A percentile compares a stretch with the other conserved stretches of the same genome.
phyloP scores from a whole-genome alignment of 2,888 invertebrate genomes.

The Caenorhabditis afra region DNA sequence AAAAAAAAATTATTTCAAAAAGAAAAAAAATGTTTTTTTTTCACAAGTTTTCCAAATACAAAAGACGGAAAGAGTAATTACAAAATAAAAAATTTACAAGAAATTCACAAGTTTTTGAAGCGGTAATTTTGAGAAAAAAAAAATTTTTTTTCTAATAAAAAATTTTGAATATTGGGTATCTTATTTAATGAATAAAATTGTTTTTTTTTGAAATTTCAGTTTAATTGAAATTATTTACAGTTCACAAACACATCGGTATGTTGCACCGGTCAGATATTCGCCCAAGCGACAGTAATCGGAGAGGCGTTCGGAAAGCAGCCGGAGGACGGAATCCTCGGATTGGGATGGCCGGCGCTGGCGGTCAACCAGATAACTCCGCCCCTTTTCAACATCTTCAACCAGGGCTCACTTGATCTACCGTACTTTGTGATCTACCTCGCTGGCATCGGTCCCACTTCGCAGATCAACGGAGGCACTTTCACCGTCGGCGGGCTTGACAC shows the following conservation, averaged over 20 bases:
- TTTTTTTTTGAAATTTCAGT: too few species aligned
- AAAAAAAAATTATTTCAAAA: too few species aligned
- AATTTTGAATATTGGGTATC: too few species aligned
- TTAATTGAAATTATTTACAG: too few species aligned
- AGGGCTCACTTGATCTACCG: slow-evolving; percentile 67
- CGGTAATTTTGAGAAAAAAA: too few species aligned
- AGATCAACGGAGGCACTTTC: slow-evolving; percentile 69
- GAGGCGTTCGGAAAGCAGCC: slow-evolving; percentile 82
- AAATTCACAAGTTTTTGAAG: too few species aligned
- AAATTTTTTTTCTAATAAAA: too few species aligned
- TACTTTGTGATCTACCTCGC: slow-evolving; percentile 65
- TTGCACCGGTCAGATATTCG: slow-evolving; percentile 82
- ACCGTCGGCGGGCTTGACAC: slow-evolving; percentile 72
- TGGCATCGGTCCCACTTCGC: slow-evolving; percentile 58
- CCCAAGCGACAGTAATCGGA: slow-evolving; percentile 82
- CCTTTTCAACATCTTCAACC: slow-evolving; percentile 71
- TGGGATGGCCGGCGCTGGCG: slow-evolving; percentile 82
- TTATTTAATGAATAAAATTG: too few species aligned
- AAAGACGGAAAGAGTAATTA: too few species aligned
- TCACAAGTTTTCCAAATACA: too few species aligned
- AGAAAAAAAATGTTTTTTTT: too few species aligned
- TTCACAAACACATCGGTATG: slow-evolving; percentile 72
- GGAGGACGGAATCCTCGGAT: slow-evolving; percentile 79
- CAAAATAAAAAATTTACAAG: too few species aligned
- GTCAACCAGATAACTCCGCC: slow-evolving; percentile 81